Base-by-base conservation (phyloP, 2,888 invertebrate species). In the Nowickia ferox region DNA sequence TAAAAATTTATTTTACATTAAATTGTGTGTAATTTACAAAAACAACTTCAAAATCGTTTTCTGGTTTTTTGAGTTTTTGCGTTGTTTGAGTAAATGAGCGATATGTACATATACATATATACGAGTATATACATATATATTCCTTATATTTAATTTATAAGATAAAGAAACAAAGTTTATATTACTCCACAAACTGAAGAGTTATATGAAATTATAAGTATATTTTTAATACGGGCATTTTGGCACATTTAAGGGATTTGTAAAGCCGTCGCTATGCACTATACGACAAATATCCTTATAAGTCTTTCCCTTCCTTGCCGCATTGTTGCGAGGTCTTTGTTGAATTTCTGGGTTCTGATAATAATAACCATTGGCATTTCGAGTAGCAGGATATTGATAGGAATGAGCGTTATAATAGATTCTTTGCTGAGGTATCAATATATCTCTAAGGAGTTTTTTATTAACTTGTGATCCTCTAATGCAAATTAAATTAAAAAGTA, bases 241-340 rank as follows among this genome's bases (percentile, higher is more conserved):
- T 0, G 91, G 91, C 11, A 91, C 87, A 69, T 87, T 88, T 11
- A 88, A 88, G 0, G 91, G 91, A 88, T 91, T 91, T 4, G 89
- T 87, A 38, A 91, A 91, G 4, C 89, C 90, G 84, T 91, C 90
- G 15, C 88, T 85, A 51, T 91, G 87, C 9, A 91, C 90, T 69
- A 90, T n/a, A n/a, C 87, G 89, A 65, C 91, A 91, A 48, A 91
- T 91, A 17, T 90, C 89, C 42, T 91, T 90, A 46, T 91, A 91
- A 2, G 90, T 89, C 0, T 89, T 48, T 66, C 59, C 84, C 53
- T 76, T 30, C n/a, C 63, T 65, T 48, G 42, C 30, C 30, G 61
- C 40, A 6, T 10, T 55, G 1, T 44, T 13, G 3, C 17, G 51
- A 4, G 55, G 11, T 2, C 48, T 63, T 15, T 81, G 81, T 5